These are phyloP conservation scores for Agrochola circellaris DNA, from an alignment of 2,888 invertebrate species.

Conservation along the genomic window DNA sequence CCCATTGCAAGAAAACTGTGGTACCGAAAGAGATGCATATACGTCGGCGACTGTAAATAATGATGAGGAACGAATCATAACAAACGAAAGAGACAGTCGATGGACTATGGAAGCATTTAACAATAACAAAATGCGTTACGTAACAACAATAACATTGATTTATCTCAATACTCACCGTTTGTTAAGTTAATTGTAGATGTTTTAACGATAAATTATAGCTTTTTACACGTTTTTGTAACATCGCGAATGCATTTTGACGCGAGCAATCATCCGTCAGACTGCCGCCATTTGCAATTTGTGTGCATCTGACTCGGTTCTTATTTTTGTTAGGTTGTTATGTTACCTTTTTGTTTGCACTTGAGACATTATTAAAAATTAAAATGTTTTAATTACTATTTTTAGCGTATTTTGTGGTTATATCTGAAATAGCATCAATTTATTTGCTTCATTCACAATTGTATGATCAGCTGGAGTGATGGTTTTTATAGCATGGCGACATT, in stretches of 20 bases:
- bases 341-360: not conserved
- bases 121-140: constrained; percentile 81
- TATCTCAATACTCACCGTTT: constrained; percentile 71
- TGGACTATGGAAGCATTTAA: constrained; percentile 76
- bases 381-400: not conserved
- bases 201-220: constrained; percentile 66
- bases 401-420: not conserved
- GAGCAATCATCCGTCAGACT: constrained; percentile 81
- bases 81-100: constrained; percentile 85
- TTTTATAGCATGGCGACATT: constrained; percentile 44
- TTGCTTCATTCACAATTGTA: not conserved
- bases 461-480: constrained; percentile 22
- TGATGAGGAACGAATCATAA: constrained; percentile 86
- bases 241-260: constrained; percentile 84
- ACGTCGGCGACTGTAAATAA: constrained; percentile 88
- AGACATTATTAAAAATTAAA: not conserved
- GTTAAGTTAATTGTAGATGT: constrained; percentile 63
- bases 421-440: not conserved
- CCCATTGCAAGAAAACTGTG: constrained; percentile 87
- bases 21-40: constrained; percentile 84
- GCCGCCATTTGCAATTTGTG: constrained; percentile 85
- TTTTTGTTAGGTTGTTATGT: constrained; percentile 48
- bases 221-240: constrained; percentile 76
- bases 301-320: constrained; percentile 65
- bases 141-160: constrained; percentile 68